Percentiles rank a stretch among this genome's conserved stretches.
These are phyloP conservation scores for Cantharis rufa DNA, from an alignment of 2,888 invertebrate genomes.

Conservation along the genomic window DNA sequence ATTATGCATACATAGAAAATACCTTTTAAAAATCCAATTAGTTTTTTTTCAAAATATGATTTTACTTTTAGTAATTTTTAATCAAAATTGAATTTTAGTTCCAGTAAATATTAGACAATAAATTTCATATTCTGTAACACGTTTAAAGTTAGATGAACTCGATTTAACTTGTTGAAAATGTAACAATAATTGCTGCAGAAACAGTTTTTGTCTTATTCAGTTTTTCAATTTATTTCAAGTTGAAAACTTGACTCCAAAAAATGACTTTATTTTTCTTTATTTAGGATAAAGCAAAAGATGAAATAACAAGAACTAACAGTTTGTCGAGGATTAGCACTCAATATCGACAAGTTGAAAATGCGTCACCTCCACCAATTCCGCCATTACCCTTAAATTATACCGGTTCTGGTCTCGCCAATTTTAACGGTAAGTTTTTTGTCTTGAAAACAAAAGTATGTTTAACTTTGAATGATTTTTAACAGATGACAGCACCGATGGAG, in stretches of 20 bases:
- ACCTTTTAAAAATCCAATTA: no score
- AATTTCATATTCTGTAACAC: no score
- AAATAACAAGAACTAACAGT: constrained; percentile 48
- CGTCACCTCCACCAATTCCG: constrained; percentile 69
- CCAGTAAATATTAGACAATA: no score
- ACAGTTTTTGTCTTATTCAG: not conserved
- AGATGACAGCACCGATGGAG: constrained; percentile 63
- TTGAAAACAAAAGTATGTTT: not conserved
- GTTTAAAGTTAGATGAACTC: not conserved
- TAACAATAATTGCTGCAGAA: not conserved
- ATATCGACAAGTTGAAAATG: constrained; percentile 50
- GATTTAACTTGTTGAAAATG: not conserved
- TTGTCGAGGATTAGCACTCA: constrained; percentile 43
- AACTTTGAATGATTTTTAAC: not conserved
- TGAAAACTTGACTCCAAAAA: not conserved
- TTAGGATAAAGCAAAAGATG: constrained; percentile 43
- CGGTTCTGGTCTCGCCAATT: constrained; percentile 9
- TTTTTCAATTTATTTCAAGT: not conserved
- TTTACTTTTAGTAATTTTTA: no score
- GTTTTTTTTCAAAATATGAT: no score
- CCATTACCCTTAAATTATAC: constrained; percentile 67
- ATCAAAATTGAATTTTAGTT: no score
- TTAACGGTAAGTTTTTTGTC: constrained; percentile 1
- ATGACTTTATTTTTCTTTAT: constrained; percentile 21
- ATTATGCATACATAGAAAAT: no score